Base-by-base conservation (phyloP, 2,888 invertebrate genomes). In the Sacculina carcini region DNA sequence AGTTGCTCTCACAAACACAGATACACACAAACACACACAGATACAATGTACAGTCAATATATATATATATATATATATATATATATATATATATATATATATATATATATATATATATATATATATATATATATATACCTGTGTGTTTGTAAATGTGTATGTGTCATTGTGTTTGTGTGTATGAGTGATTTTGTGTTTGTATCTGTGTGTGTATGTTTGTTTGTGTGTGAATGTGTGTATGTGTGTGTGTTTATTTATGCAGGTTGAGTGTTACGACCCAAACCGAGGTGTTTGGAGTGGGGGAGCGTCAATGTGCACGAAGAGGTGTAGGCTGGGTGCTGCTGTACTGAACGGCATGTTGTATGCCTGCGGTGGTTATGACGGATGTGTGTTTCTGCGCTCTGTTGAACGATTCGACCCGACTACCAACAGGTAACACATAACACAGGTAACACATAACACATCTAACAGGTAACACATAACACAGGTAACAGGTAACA, bases 331-430 rank as follows among this genome's bases (percentile, higher is more conserved):
- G 6, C 68, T 86, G 6, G 85, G 85, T 1, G 83, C 83, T 2
- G 79, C 83, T 1, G 74, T 80, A 26, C 67, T 85, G 4, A 78
- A 79, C 60, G 80, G 80, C 3, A 82, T 80, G 66, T 68, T 86
- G 19, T 86, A 81, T 62, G 84, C 78, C 32, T 80, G 79, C 61
- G 83, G 82, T 16, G 82, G 85, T 3, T 85, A 86, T 61, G 84
- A 86, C 65, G 85, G 85, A 2, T 75, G 77, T 53, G 76, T 77
- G 3, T 86, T 86, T 65, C 68, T 86, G 49, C 76, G 78, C 60
- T 76, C 79, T 0, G 83, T 83, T 0, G 86, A 86, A 66, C 75
- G 78, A 59, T 84, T 75, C 60, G 79, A 83, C 65, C 80, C 82
- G 0, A 67, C 70, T 40, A 73, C 72, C 2, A 77, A 79, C 60